Evolutionary conservation across 2,797 vertebrate species (phyloP).

Genomic region (Choloepus didactylus): DNA sequence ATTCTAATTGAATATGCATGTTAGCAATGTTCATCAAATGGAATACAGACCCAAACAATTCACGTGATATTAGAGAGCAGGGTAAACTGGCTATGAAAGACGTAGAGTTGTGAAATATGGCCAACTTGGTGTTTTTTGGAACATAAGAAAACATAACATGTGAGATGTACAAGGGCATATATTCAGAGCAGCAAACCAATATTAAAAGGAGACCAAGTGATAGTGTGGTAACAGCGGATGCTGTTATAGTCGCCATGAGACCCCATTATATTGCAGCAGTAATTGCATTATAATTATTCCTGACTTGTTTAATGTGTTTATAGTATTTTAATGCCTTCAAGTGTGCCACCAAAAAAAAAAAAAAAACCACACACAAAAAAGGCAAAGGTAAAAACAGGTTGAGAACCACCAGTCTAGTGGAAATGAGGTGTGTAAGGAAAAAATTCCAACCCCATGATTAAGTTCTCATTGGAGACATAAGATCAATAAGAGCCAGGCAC

Average conservation of each 20-base stretch:
- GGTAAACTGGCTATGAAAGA: not conserved
- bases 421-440: not conserved
- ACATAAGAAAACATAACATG: not conserved
- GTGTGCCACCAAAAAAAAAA: not conserved
- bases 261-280: not conserved
- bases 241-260: not conserved
- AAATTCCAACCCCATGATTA: not conserved
- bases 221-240: too few relatives aligned
- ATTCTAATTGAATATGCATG: not conserved
- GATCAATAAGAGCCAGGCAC: not conserved
- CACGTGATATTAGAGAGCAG: not conserved
- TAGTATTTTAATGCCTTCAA: slow-evolving; percentile 42
- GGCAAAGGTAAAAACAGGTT: not conserved
- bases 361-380: not conserved
- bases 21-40: not conserved
- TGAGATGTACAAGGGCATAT: not conserved
- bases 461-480: not conserved
- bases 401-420: not conserved
- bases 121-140: not conserved
- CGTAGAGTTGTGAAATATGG: not conserved
- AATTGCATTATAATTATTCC: not conserved
- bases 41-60: too few relatives aligned
- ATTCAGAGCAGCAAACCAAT: not conserved
- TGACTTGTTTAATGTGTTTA: slow-evolving; percentile 5
- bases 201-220: not conserved